phyloP scores from a whole-genome alignment of 2,113 vertebrate species.

The Osmerus eperlanus region DNA sequence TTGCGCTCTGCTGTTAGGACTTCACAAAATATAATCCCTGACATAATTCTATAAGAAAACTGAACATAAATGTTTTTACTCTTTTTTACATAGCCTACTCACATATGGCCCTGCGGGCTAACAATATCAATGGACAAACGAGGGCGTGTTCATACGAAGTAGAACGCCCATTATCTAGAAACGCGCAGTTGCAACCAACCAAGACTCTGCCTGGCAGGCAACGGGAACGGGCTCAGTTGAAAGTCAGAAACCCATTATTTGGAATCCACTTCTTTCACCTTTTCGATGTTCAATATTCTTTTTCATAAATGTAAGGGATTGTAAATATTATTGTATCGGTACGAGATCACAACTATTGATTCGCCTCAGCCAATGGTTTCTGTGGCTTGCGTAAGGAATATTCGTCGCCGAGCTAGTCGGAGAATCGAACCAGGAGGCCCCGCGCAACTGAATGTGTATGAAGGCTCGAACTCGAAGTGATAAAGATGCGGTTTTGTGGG shows the following conservation, averaged over 20 bases:
- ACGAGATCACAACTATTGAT: constrained; percentile 46
- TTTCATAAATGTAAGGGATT: constrained; percentile 35
- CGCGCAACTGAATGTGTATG: constrained; percentile 60
- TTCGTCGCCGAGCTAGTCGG: constrained; percentile 58
- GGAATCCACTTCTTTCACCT: constrained; percentile 7
- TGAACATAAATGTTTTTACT: neutral
- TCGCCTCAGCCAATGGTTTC: constrained; percentile 62
- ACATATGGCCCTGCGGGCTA: too few relatives aligned
- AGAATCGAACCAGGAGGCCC: constrained; percentile 66
- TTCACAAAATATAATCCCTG: too few relatives aligned
- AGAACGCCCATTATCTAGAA: too few relatives aligned
- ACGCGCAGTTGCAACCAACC: constrained; percentile 8
- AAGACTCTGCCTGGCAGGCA: constrained; percentile 43
- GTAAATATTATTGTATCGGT: constrained; percentile 26
- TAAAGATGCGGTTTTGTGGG: constrained; percentile 59
- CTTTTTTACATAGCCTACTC: neutral
- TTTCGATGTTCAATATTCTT: neutral
- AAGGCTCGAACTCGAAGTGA: constrained; percentile 49
- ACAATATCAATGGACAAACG: too few relatives aligned
- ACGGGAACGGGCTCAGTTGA: constrained; percentile 42
- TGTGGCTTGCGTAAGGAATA: constrained; percentile 63
- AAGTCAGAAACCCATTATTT: constrained; percentile 41
- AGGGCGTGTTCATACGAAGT: too few relatives aligned
- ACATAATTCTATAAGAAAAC: too few relatives aligned
- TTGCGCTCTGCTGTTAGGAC: too few relatives aligned